Conservation (phyloP, 2,113 vertebrate species). For the Lagenorhynchus albirostris region DNA sequence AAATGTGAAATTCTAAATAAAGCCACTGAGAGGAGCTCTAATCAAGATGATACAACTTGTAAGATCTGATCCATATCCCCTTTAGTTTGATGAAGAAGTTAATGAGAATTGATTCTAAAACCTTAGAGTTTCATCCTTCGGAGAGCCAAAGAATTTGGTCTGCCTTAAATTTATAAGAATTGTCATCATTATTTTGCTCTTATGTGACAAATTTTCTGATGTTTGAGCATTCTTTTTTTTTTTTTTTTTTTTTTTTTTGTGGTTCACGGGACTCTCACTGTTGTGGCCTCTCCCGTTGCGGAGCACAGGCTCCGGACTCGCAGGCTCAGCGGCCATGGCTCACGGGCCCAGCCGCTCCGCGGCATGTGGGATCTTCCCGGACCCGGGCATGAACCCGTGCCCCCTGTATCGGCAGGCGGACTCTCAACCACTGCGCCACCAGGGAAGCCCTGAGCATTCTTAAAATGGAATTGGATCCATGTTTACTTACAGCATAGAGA, state of each 20-base stretch:
- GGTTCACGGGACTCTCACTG: no score
- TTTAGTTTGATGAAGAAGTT: neutral
- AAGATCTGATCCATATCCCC: accelerated
- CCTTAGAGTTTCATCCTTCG: neutral
- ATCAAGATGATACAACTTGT: constrained; percentile 46
- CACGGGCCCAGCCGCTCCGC: no score
- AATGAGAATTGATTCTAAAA: neutral
- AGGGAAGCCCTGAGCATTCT: neutral
- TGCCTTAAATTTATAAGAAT: neutral
- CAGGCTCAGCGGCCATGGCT: no score
- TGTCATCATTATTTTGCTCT: neutral
- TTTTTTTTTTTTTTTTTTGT: no score
- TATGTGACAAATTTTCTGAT: neutral
- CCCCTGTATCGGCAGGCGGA: no score
- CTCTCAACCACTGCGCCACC: no score
- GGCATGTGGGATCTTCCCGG: no score
- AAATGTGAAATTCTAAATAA: neutral
- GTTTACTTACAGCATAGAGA: neutral
- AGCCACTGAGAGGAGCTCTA: constrained; percentile 79
- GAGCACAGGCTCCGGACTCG: no score
- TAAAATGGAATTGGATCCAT: neutral
- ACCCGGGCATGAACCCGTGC: no score
- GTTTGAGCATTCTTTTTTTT: neutral
- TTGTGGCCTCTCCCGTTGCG: no score
- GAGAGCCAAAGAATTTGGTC: neutral